Base-by-base conservation (phyloP, 1,140 invertebrate species). In the Drosophila ironensis region DNA sequence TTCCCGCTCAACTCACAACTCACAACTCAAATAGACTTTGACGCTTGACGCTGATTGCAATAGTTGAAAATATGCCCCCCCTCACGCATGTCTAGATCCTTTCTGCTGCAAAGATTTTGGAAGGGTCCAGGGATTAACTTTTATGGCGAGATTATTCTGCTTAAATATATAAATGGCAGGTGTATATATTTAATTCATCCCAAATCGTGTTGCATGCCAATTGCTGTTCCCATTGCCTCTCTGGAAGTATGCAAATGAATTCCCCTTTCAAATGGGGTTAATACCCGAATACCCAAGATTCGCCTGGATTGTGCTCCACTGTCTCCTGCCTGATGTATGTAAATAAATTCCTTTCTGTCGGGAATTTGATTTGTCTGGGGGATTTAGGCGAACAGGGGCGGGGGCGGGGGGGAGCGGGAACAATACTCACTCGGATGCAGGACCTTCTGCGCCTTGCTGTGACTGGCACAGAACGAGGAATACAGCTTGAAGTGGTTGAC, bases 401-500 rank as follows among this genome's bases (percentile, higher is more conserved):
- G n/a, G n/a, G n/a, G n/a, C n/a, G n/a, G n/a, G n/a, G n/a, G n/a
- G n/a, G n/a, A n/a, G n/a, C n/a, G n/a, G n/a, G 41, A 44, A n/a
- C 22, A 38, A 25, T 76, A 82, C 95, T 96, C 93, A 99, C 97
- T 98, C 80, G 97, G 97, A 94, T 98, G 97, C 89, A 99, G 93
- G 90, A 99, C 97, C 94, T 99, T 99, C 92, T 99, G 98, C 74
- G 98, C 97, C 92, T 99, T 98, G 73, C 98, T 98, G 91, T 99
- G 98, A 91, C 97, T 99, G 33, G 98, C 98, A 92, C 98, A 99
- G 92, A 99, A 99, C 60, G 98, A 98, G 91, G 97, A 98, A 92
- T 99, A 99, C 64, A 99, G 93, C 92, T 99, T 99, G 92, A 99
- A 99, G 92, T 99, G 97, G 92, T 99, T 98, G 84, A 98, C 97